Evolutionary conservation across 2,113 vertebrate genomes (phyloP).

Genomic region (Syngnathus typhle): DNA sequence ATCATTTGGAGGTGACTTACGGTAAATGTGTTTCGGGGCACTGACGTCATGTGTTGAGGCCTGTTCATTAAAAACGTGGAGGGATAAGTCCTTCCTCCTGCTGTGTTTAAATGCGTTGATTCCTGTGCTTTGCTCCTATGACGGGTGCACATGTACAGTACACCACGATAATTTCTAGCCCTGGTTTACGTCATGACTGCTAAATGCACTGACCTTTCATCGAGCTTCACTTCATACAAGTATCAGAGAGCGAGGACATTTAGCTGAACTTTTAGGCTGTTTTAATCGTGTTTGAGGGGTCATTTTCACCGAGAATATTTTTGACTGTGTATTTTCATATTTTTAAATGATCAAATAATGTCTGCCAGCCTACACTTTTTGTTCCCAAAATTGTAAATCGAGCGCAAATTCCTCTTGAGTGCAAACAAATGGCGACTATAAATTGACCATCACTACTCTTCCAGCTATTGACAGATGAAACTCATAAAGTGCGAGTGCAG

Average conservation of each 20-base stretch:
- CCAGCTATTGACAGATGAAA: conserved; percentile 65
- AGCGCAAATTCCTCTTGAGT: conserved; percentile 55
- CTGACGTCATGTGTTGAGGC: conserved; percentile 45
- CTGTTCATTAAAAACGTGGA: conserved; percentile 52
- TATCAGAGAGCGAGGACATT: conserved; percentile 22
- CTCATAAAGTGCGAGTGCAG: conserved; percentile 77
- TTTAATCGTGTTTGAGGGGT: background rate
- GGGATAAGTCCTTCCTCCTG: conserved; percentile 51
- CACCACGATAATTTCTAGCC: conserved; percentile 52
- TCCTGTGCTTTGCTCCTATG: conserved; percentile 59
- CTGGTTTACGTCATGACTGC: conserved; percentile 51
- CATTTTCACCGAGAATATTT: background rate
- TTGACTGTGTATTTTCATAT: background rate
- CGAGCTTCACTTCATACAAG: conserved; percentile 19
- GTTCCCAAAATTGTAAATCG: conserved; percentile 50
- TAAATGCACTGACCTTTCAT: conserved; percentile 36
- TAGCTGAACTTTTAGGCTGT: conserved; percentile 3
- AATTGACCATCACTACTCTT: conserved; percentile 46
- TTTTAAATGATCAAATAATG: background rate
- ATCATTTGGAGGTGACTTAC: conserved; percentile 64
- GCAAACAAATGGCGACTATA: conserved; percentile 62
- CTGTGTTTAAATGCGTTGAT: conserved; percentile 37
- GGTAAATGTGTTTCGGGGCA: conserved; percentile 51
- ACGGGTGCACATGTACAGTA: conserved; percentile 20
- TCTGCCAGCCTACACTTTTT: conserved; percentile 51